phyloP scores from a whole-genome alignment of 2,797 vertebrate species.

The Coluber constrictor region DNA sequence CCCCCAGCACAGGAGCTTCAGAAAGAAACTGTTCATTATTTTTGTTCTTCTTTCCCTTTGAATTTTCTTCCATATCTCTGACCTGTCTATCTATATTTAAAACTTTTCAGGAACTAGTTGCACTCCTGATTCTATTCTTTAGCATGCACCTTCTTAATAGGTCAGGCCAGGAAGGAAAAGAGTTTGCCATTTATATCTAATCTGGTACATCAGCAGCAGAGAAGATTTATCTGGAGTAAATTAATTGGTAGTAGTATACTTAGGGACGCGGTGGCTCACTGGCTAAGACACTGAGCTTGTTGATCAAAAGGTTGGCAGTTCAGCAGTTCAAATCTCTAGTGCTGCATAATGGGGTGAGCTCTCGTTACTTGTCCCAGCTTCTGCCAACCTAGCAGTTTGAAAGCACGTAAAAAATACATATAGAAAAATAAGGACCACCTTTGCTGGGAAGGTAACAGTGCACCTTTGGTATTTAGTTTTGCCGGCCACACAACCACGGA shows the following conservation, averaged over 20 bases:
- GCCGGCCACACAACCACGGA: no score
- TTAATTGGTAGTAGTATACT: neutral
- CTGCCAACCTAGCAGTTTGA: no score
- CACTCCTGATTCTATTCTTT: neutral
- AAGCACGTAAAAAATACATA: no score
- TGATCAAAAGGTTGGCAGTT: no score
- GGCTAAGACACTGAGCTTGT: no score
- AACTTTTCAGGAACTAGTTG: neutral
- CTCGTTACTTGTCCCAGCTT: no score
- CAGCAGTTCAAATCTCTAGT: no score
- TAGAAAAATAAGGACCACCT: no score
- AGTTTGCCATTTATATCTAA: neutral
- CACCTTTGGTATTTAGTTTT: no score
- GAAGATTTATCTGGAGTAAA: neutral
- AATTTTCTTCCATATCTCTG: neutral
- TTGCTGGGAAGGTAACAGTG: no score
- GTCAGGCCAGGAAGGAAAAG: neutral
- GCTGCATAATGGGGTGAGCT: no score
- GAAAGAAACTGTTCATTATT: neutral
- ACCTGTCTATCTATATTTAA: neutral
- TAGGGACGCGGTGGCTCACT: no score
- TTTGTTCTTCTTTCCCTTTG: neutral
- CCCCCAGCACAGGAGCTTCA: neutral
- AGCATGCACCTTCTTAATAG: neutral
- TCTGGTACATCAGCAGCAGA: neutral